phyloP scores from a whole-genome alignment of 2,113 vertebrate genomes.

The Corythaixoides concolor region DNA sequence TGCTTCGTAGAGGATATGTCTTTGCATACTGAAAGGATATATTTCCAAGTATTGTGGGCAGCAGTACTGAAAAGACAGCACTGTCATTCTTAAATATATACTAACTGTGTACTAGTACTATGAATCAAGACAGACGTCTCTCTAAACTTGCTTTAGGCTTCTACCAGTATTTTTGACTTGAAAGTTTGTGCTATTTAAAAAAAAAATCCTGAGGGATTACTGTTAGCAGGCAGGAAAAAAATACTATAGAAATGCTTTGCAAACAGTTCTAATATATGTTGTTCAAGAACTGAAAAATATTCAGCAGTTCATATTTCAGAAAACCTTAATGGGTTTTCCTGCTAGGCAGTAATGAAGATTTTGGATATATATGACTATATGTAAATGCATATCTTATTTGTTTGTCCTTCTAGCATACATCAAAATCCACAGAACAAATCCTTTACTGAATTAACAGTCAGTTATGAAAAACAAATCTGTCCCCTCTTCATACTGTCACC shows the following conservation, averaged over 20 bases:
- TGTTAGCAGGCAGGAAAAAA: not conserved
- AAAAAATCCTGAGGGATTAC: not conserved
- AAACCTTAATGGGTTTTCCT: not conserved
- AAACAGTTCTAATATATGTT: not conserved
- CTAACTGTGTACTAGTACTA: not conserved
- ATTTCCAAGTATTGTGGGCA: constrained; percentile 56
- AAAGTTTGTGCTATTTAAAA: not conserved
- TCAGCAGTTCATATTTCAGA: not conserved
- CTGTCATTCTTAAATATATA: constrained; percentile 62
- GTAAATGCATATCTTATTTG: not conserved
- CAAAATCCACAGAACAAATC: not conserved
- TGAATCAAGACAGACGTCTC: constrained; percentile 18
- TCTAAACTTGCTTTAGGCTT: not conserved
- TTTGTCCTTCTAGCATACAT: not conserved
- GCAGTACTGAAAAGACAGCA: constrained; percentile 63
- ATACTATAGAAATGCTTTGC: not conserved
- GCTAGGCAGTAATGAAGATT: not conserved
- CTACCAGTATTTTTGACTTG: not conserved
- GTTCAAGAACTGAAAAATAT: not conserved
- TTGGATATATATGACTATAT: not conserved
- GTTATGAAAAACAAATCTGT: not conserved
- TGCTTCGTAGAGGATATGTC: constrained; percentile 65
- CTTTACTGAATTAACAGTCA: not conserved
- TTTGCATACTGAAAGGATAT: constrained; percentile 61
- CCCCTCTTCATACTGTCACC: not conserved